These are phyloP conservation scores for Hypercompe scribonia DNA, from an alignment of 2,888 invertebrate genomes.

Conservation along the genomic window DNA sequence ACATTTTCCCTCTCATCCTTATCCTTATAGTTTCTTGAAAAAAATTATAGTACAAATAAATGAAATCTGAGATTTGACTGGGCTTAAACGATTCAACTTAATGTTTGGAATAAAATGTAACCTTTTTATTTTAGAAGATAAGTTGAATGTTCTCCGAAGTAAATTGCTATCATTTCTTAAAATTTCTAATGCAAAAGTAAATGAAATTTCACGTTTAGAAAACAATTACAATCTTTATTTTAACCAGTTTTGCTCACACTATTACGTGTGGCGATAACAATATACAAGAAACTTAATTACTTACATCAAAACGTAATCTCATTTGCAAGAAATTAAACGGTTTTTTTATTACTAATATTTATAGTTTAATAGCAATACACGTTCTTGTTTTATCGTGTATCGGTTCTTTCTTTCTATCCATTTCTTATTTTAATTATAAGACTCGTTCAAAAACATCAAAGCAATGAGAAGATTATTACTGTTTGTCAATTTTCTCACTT, in stretches of 20 bases:
- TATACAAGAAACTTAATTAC: conserved; percentile 5
- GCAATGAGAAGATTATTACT: conserved; percentile 28
- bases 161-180: background rate
- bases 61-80: background rate
- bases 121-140: too few relatives aligned
- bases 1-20: too few relatives aligned
- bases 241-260: background rate
- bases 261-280: background rate
- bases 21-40: background rate
- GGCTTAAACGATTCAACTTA: background rate
- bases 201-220: background rate
- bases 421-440: too few relatives aligned
- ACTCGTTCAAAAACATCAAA: background rate
- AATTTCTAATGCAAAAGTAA: background rate
- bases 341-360: conserved; percentile 4
- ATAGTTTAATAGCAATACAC: background rate
- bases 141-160: background rate
- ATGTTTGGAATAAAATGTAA: too few relatives aligned
- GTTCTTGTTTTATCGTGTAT: background rate
- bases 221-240: background rate
- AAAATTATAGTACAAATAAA: too few relatives aligned
- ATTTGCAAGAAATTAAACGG: conserved; percentile 7
- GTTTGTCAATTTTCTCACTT: conserved; percentile 33
- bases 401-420: too few relatives aligned
- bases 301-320: conserved; percentile 3